Evolutionary conservation across 2,797 vertebrate species (phyloP).

Genomic region (Podarcis siculus): DNA sequence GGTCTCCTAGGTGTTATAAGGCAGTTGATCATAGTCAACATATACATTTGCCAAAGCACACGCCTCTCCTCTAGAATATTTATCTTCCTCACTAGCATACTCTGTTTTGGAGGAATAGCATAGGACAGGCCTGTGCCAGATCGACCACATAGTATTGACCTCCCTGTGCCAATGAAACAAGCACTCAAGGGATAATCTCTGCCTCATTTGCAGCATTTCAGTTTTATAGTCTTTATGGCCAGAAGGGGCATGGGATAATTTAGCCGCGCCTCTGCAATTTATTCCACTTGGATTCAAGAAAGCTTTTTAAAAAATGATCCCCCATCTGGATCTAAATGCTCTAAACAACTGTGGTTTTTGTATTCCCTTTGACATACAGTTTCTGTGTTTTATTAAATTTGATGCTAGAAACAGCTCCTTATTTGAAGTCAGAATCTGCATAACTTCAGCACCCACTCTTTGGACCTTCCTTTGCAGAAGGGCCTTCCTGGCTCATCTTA

Average conservation of each 20-base stretch:
- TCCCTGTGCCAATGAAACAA: neutral
- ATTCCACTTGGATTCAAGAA: neutral
- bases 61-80: neutral
- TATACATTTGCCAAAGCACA: neutral
- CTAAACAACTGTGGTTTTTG: neutral
- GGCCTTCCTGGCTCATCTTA: neutral
- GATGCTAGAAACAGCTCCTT: neutral
- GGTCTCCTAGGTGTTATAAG: neutral
- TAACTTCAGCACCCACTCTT: neutral
- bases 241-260: neutral
- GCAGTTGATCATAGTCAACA: neutral
- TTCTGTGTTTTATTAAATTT: neutral
- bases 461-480: neutral
- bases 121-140: neutral
- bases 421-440: neutral
- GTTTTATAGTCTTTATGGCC: neutral
- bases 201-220: neutral
- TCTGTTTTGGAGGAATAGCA: neutral
- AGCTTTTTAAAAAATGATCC: neutral
- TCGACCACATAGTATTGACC: neutral
- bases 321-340: neutral
- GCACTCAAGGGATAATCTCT: neutral
- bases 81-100: neutral
- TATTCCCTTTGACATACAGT: neutral
- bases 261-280: neutral